Percentiles rank a stretch among this genome's conserved stretches.
These are phyloP conservation scores for Acanthornis magna DNA, from an alignment of 2,797 vertebrate species.

Conservation along the genomic window DNA sequence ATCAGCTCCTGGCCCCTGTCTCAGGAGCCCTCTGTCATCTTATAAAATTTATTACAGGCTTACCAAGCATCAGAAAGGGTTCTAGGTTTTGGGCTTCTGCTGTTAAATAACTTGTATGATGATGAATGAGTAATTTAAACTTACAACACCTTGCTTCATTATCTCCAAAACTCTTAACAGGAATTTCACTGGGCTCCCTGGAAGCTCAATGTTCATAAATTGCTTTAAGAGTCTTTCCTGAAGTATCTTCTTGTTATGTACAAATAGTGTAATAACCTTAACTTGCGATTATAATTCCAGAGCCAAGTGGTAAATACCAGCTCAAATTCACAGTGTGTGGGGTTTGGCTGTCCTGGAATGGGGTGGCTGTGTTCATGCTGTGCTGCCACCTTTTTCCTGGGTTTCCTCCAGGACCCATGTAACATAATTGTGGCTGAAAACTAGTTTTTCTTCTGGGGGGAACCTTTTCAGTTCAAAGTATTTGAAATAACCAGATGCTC, in stretches of 20 bases:
- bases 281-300: not conserved
- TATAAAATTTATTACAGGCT: not conserved
- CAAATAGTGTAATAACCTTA: not conserved
- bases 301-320: not conserved
- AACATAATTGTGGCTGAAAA: not conserved
- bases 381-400: not conserved
- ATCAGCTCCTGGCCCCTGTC: not conserved
- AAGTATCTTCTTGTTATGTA: not conserved
- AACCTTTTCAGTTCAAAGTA: not conserved
- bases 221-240: not conserved
- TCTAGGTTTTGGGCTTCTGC: slow-evolving; percentile 12
- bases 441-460: not conserved
- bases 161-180: not conserved
- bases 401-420: not conserved
- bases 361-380: not conserved
- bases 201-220: not conserved
- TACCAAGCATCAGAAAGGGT: not conserved
- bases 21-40: slow-evolving; percentile 6
- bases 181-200: not conserved
- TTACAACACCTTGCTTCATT: slow-evolving; percentile 3
- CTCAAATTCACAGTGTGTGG: not conserved
- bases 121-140: slow-evolving; percentile 13
- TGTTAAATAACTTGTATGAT: not conserved
- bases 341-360: not conserved
- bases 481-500: not conserved